These are phyloP conservation scores for Promerops cafer DNA, from an alignment of 2,113 vertebrate genomes.

Conservation along the genomic window DNA sequence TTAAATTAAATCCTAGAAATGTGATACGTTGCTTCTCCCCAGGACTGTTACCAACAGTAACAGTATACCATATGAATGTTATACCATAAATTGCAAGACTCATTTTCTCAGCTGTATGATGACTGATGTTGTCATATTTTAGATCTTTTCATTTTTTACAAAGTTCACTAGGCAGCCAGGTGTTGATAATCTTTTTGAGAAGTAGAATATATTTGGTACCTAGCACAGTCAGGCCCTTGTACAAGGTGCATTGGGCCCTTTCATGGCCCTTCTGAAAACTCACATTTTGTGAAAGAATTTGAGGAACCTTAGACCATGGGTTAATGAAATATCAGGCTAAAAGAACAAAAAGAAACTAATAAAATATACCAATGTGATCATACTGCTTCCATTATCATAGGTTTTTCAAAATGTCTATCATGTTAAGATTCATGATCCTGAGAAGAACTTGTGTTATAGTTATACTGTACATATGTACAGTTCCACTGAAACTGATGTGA, in stretches of 20 bases:
- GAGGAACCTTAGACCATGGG: background rate
- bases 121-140: background rate
- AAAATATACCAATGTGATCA: background rate
- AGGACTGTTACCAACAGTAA: background rate
- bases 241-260: fast-evolving
- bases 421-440: background rate
- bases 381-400: background rate
- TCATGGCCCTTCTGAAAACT: background rate
- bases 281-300: background rate
- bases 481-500: background rate
- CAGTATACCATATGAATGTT: too few species aligned
- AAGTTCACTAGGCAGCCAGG: background rate
- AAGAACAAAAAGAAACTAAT: background rate
- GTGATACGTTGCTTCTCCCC: background rate
- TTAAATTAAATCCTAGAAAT: background rate
- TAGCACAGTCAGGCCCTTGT: background rate
- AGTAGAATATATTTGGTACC: background rate
- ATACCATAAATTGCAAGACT: background rate
- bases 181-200: background rate
- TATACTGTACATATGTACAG: too few species aligned
- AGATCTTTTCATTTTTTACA: background rate
- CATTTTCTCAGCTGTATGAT: background rate
- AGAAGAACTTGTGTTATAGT: background rate
- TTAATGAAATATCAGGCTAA: background rate
- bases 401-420: background rate